Evolutionary conservation across 2,888 invertebrate species (phyloP).

Genomic region (Aromia moschata): DNA sequence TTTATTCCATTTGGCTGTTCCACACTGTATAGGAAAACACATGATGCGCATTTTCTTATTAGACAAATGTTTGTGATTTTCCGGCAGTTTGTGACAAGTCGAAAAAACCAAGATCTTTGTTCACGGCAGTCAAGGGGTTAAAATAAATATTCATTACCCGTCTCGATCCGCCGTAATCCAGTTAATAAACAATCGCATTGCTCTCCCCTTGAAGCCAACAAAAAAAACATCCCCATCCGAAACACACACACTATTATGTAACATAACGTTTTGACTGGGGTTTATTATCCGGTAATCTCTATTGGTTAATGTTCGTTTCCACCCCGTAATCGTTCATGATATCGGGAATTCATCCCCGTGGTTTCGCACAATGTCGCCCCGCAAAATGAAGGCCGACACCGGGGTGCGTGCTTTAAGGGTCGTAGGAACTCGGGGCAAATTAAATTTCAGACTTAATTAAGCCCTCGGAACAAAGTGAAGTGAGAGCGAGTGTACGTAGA

Average conservation of each 20-base stretch:
- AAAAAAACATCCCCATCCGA: too few species aligned
- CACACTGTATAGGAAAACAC: too few species aligned
- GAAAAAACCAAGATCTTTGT: too few species aligned
- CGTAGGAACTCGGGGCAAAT: background rate
- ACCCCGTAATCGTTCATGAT: slow-evolving; percentile 35
- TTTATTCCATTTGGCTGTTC: too few species aligned
- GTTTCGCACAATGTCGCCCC: slow-evolving; percentile 14
- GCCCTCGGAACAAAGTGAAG: background rate
- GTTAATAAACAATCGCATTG: too few species aligned
- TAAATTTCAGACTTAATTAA: background rate
- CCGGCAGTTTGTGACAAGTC: too few species aligned
- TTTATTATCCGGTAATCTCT: slow-evolving; percentile 34
- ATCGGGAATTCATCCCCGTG: slow-evolving; percentile 33
- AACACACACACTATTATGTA: slow-evolving; percentile 23
- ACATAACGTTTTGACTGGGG: slow-evolving; percentile 32
- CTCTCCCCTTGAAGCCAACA: too few species aligned
- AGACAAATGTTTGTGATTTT: too few species aligned
- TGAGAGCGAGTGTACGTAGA: background rate
- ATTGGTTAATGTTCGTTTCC: slow-evolving; percentile 34
- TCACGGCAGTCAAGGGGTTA: too few species aligned
- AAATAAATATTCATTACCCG: too few species aligned
- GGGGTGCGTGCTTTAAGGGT: background rate
- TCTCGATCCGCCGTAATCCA: too few species aligned
- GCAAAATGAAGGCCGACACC: background rate
- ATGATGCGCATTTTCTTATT: too few species aligned